phyloP scores from a whole-genome alignment of 2,113 vertebrate species.

The Alligator sinensis region DNA sequence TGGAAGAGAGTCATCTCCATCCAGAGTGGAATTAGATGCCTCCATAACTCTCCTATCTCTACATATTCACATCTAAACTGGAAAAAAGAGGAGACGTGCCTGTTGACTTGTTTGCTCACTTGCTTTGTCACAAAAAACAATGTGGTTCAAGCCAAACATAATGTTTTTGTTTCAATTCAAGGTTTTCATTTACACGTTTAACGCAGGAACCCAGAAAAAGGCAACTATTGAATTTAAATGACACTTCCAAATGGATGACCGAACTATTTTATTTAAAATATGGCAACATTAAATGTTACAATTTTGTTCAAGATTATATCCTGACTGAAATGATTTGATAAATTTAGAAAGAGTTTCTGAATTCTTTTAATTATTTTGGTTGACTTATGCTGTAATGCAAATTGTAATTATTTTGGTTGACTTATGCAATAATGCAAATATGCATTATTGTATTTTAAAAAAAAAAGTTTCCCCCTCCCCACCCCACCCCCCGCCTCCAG shows the following conservation, averaged over 20 bases:
- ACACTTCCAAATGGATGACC: not conserved
- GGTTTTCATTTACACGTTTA: not conserved
- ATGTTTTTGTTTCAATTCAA: not conserved
- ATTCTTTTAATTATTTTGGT: not conserved
- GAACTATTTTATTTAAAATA: not conserved
- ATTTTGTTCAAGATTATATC: too few relatives aligned
- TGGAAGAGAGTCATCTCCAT: too few relatives aligned
- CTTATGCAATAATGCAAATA: not conserved
- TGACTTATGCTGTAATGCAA: not conserved
- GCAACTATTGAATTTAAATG: not conserved
- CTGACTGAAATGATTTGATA: too few relatives aligned
- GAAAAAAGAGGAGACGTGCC: too few relatives aligned
- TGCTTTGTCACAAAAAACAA: too few relatives aligned
- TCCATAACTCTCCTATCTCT: too few relatives aligned
- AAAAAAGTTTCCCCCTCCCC: accelerated
- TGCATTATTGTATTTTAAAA: accelerated
- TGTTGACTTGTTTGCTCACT: too few relatives aligned
- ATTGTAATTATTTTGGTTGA: too few relatives aligned
- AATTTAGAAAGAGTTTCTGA: not conserved
- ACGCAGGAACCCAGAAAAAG: not conserved
- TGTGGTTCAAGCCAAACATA: not conserved
- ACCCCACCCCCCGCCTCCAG: not conserved
- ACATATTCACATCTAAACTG: too few relatives aligned
- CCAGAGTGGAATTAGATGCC: too few relatives aligned
- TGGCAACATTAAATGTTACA: too few relatives aligned